phyloP scores from a whole-genome alignment of 2,113 vertebrate genomes.

The Austrofundulus limnaeus region DNA sequence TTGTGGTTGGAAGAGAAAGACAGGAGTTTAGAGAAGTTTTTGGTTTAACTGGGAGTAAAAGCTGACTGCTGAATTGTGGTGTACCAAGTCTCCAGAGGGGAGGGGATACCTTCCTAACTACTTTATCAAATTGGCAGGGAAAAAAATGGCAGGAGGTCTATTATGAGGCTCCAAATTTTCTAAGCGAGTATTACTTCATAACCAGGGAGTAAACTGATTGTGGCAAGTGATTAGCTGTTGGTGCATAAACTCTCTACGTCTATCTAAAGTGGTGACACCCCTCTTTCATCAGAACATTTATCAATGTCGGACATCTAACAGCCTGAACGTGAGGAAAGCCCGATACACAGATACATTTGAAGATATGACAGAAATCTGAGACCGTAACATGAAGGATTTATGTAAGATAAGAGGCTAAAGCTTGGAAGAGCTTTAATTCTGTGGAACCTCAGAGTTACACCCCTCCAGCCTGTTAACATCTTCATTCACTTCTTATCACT shows the following conservation, averaged over 20 bases:
- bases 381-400: background rate
- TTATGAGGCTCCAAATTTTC: background rate
- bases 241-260: background rate
- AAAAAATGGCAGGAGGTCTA: background rate
- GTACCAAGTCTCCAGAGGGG: background rate
- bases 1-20: background rate
- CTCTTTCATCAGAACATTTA: background rate
- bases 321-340: background rate
- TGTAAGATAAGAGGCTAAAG: background rate
- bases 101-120: background rate
- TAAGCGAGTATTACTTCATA: conserved; percentile 5
- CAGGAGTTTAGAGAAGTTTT: background rate
- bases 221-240: background rate
- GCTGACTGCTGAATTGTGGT: background rate
- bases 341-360: background rate
- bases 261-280: conserved; percentile 1
- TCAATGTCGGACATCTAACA: background rate
- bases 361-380: background rate
- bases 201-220: background rate
- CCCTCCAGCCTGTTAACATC: conserved; percentile 30
- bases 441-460: conserved; percentile 10
- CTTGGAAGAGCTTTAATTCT: background rate
- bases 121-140: conserved; percentile 13
- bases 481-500: conserved; percentile 51
- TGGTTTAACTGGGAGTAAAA: conserved; percentile 5